Conservation (phyloP, 2,888 invertebrate genomes). For the Eupithecia insigniata region DNA sequence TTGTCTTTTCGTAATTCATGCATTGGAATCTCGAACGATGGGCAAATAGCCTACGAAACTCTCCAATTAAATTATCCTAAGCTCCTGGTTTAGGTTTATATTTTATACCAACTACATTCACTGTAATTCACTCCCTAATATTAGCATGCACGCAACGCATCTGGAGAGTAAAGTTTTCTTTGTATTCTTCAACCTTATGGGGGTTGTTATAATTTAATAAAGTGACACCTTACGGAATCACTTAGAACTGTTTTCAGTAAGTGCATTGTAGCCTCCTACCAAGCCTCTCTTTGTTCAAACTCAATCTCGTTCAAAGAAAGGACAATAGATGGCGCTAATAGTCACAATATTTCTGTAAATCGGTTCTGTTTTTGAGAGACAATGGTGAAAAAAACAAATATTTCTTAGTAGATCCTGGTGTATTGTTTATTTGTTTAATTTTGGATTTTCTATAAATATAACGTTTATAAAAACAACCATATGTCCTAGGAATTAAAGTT, state of each 20-base stretch:
- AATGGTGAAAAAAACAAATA: background rate
- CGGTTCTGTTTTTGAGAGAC: background rate
- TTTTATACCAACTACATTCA: background rate
- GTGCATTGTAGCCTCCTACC: background rate
- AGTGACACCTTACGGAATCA: constrained; percentile 9
- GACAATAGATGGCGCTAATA: constrained; percentile 19
- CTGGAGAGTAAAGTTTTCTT: too few relatives aligned
- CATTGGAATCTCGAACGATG: background rate
- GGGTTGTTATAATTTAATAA: background rate
- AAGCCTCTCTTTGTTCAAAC: background rate
- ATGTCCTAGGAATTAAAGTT: background rate
- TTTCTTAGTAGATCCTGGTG: too few relatives aligned
- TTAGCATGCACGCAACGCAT: too few relatives aligned
- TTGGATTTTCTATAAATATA: too few relatives aligned
- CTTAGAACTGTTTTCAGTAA: background rate
- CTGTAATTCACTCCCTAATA: too few relatives aligned
- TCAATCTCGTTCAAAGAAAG: background rate
- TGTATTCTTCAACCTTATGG: too few relatives aligned
- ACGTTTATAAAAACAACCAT: too few relatives aligned
- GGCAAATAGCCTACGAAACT: background rate
- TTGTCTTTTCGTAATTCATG: background rate
- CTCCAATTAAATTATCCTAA: background rate
- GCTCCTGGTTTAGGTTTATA: background rate
- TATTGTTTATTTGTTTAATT: too few relatives aligned
- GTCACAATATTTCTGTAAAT: background rate